phyloP scores from a whole-genome alignment of 2,888 invertebrate genomes.

The Hydrotaea diabolus region DNA sequence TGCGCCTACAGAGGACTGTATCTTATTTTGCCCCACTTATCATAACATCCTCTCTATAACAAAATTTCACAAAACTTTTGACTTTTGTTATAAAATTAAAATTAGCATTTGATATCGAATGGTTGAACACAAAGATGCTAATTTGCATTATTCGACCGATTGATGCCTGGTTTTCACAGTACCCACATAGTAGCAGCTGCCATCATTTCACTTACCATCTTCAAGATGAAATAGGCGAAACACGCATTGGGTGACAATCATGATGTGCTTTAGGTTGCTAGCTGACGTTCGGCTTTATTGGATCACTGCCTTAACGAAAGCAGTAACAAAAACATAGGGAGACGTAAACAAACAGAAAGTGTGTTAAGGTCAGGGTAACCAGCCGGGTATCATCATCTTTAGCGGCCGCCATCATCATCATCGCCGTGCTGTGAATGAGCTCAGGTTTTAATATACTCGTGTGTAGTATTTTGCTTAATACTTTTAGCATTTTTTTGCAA shows the following conservation, averaged over 20 bases:
- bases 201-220: constrained; percentile 19
- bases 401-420: constrained; percentile 40
- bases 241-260: not conserved
- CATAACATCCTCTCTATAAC: not conserved
- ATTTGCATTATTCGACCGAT: constrained; percentile 5
- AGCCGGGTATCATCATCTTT: constrained; percentile 50
- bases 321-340: constrained; percentile 12
- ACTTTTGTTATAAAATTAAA: not conserved
- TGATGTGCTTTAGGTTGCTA: not conserved
- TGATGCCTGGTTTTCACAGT: not conserved
- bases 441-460: constrained; percentile 27
- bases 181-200: not conserved
- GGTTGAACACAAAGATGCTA: not conserved
- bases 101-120: constrained; percentile 28
- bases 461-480: constrained; percentile 37
- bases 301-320: constrained; percentile 12
- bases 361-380: constrained; percentile 68
- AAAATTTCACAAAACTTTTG: constrained; percentile 2
- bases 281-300: constrained; percentile 42
- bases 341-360: constrained; percentile 45
- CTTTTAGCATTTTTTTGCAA: constrained; percentile 46
- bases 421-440: constrained; percentile 25
- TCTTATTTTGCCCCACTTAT: not conserved
- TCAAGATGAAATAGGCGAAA: not conserved
- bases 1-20: too few relatives aligned